Evolutionary conservation across 2,888 invertebrate species (phyloP), one percentile per base, ranked within the genome.

Genomic region (Xestia sexstrigata): DNA sequence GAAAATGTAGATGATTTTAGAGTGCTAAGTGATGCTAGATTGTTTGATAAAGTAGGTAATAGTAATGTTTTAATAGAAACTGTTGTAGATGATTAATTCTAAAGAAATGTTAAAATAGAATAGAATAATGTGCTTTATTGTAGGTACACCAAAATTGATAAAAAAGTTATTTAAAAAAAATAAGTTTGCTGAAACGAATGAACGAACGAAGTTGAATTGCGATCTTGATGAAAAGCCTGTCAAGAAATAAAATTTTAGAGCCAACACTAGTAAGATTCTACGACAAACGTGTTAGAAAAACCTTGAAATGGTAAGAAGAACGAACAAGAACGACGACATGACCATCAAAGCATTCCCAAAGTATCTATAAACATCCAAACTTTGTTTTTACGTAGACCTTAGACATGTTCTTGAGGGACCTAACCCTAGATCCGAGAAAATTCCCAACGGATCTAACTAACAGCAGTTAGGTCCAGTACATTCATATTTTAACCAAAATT

Each of bases 1-100:
- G 60, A 42, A 62, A 85, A 77, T 62, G n/a, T 55, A 30, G 70
- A 30, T 74, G 55, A n/a, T 60, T 55, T 47, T 35, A 52, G 8
- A 70, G 6, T 70, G 15, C 13, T 76, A 60, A 58, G 47, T 70
- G 45, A 35, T 60, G 15, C 39, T 63, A 39, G 13, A 15, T 39
- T 23, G 39, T 66, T 55, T n/a, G 60, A 47, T 79, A 23, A 8
- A 20, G 60, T 7, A 45, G 13, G 26, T 23, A 30, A 35, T 49
- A 49, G 9, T 47, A 58, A 0, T 58, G 11, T 23, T 55, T 35
- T 20, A 15, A 9, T 26, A 60, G 9, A 2, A 60, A 9, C 26
- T 8, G 2, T 7, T 23, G 30, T 30, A 30, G 35, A 62, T 23
- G 6, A 20, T 20, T 2, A 0, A 7, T 23, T 52, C 3, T 23